Evolutionary conservation across 2,113 vertebrate genomes (phyloP), one percentile per base, ranked within the genome.

Genomic region (Heterotis niloticus): DNA sequence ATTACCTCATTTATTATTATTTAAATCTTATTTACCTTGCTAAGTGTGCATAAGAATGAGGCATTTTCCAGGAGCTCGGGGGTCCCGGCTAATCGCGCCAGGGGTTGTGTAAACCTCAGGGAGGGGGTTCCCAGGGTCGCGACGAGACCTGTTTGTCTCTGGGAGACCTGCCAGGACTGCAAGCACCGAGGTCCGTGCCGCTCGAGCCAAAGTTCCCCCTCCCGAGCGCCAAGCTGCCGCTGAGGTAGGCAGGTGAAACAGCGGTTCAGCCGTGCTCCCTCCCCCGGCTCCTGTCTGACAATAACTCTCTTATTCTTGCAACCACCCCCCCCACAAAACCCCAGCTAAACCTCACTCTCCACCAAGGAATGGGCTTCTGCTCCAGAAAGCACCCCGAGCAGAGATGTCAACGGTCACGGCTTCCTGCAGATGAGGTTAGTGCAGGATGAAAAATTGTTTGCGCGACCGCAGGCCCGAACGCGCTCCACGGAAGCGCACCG

Each of bases 11-110:
- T 91, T 89, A 89, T 87, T 89, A 87, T 87, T 85, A 86, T 87
- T 91, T 88, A 91, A 87, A 92, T 87, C 28, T 75, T 92, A 88
- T 92, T 93, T 91, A 90, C 88, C 89, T 91, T 90, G 80, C 77
- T 86, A 89, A 91, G 85, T 86, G 90, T 87, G 87, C 84, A 90
- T 92, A 90, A 84, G 82, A 91, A 89, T 86, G 81, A 90, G 83
- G 82, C 78, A 88, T 85, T 83, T 81, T 82, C 78, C 82, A 60
- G 82, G 80, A 84, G 68, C 81, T 87, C 81, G 78, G 73, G 84
- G 88, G 70, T 81, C 54, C 86, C 85, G 77, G 59, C 65, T 78
- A 80, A 83, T 84, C 76, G 62, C 70, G 75, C 67, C 70, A 66
- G 57, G 72, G 65, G 79, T 77, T 69, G 62, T 64, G 57, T 77